Base-by-base conservation (phyloP, 2,797 vertebrate genomes). In the Atherinosoma microstoma region DNA sequence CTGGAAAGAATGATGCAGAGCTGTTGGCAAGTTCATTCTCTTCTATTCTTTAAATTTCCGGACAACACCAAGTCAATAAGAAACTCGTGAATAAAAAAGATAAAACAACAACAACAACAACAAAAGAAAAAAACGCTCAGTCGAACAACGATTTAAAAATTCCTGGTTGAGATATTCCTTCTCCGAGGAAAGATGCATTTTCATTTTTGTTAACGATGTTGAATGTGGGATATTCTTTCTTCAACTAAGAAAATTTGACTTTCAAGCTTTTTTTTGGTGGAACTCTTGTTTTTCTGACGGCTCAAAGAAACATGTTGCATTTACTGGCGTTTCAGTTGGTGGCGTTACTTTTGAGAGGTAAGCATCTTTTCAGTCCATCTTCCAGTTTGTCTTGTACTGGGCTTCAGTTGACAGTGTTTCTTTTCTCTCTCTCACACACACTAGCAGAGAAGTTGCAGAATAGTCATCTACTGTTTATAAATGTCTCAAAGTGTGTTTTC, bases 231-330 rank as follows among this genome's bases (percentile, higher is more conserved):
- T 73, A 76, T 58, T 59, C 13, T 8, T 4, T 53, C 66, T 47
- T 72, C 58, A 85, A 67, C 64, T 86, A 38, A 84, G 45, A 67
- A 20, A 42, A 27, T 67, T 53, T 20, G 56, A 57, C 61, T 71
- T 79, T 42, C 58, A 64, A 47, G 57, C 20, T 78, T 84, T 77
- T 64, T 63, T 78, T 79, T 64, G 18, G 45, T 20, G 45, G 45
- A 6, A 47, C 20, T 66, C 64, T 81, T 90, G 58, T 72, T 58
- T 67, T 72, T 47, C 65, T 63, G 22, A 72, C 58, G 64, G 58
- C 77, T 69, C 76, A 70, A 79, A 82, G 78, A 92, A 95, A 95
- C 94, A 95, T 95, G 94, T 94, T 94, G 94, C 93, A 88, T 70
- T 84, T 94, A 67, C 73, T 86, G 69, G 73, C 86, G 68, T 87